Base-by-base conservation (phyloP, 2,888 invertebrate genomes). In the Malacosoma neustria region DNA sequence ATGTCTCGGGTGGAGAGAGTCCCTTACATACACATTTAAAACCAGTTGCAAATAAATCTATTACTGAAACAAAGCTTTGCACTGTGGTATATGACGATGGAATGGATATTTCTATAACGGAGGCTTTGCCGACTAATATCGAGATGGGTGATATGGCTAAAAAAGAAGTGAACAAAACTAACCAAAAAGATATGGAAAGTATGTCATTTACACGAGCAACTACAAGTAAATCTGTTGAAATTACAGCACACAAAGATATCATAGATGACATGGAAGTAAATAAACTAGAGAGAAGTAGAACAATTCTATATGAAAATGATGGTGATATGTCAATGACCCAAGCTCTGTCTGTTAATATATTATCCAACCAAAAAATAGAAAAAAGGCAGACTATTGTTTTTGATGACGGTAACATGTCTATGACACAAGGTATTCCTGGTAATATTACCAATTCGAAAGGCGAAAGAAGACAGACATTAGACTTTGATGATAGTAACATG, bases 181-280 rank as follows among this genome's bases (percentile, higher is more conserved):
- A 43, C 33, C 52, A 50, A 30, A 39, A 56, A 32, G 41, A 30
- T 7, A 37, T 42, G 3, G 49, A 45, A 1, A 54, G 70, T 30
- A 51, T 71, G 13, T 65, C 70, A 1, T 48, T 68, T 12, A 64
- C 65, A 6, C 55, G 59, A 37, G 52, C 45, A 3, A 15, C 61
- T n/a, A n/a, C n/a, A n/a, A n/a, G n/a, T n/a, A n/a, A n/a, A n/a
- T n/a, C n/a, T n/a, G n/a, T n/a, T n/a, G n/a, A n/a, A n/a, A n/a
- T n/a, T n/a, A n/a, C n/a, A n/a, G n/a, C n/a, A n/a, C n/a, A n/a
- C n/a, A n/a, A n/a, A n/a, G n/a, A n/a, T n/a, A n/a, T n/a, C n/a
- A n/a, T n/a, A n/a, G n/a, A n/a, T n/a, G n/a, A n/a, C n/a, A n/a
- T n/a, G n/a, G n/a, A n/a, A n/a, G n/a, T n/a, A n/a, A n/a, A n/a